Percentiles rank a stretch among this genome's conserved stretches.
phyloP scores from a whole-genome alignment of 2,797 vertebrate genomes.

The Microhierax caerulescens region DNA sequence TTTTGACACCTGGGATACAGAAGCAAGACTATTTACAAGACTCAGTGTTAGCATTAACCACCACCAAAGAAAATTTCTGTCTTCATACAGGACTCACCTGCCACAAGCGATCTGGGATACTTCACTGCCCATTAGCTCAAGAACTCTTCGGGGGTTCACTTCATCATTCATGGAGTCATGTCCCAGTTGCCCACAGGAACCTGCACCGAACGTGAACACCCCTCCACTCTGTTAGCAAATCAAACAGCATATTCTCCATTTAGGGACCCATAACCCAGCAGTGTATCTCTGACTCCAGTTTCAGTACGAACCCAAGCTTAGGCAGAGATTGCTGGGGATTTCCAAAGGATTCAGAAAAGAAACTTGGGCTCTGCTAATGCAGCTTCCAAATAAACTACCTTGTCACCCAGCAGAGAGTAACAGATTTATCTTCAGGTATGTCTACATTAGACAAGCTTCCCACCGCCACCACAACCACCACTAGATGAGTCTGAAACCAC shows the following conservation, averaged over 20 bases:
- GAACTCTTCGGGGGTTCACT: constrained; percentile 86
- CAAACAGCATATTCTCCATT: constrained; percentile 53
- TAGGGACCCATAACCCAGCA: constrained; percentile 32
- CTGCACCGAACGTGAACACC: constrained; percentile 90
- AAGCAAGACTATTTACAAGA: neutral
- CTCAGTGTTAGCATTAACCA: neutral
- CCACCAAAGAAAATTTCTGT: neutral
- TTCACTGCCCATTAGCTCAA: constrained; percentile 92
- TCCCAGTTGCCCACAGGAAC: constrained; percentile 87
- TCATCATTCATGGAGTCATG: constrained; percentile 88
- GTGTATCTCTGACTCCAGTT: neutral
- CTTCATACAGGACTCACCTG: constrained; percentile 73
- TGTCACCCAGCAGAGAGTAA: neutral
- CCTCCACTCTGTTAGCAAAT: constrained; percentile 84
- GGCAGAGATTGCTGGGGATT: neutral
- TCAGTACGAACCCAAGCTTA: neutral
- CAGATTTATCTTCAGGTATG: neutral
- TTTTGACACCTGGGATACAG: neutral
- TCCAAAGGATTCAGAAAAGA: neutral
- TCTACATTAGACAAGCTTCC: neutral
- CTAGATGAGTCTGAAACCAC: neutral
- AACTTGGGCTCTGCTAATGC: neutral
- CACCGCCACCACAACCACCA: neutral
- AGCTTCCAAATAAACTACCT: neutral
- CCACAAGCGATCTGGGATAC: constrained; percentile 92